These are phyloP conservation scores for Sitta europaea DNA, from an alignment of 2,113 vertebrate genomes.

Conservation along the genomic window DNA sequence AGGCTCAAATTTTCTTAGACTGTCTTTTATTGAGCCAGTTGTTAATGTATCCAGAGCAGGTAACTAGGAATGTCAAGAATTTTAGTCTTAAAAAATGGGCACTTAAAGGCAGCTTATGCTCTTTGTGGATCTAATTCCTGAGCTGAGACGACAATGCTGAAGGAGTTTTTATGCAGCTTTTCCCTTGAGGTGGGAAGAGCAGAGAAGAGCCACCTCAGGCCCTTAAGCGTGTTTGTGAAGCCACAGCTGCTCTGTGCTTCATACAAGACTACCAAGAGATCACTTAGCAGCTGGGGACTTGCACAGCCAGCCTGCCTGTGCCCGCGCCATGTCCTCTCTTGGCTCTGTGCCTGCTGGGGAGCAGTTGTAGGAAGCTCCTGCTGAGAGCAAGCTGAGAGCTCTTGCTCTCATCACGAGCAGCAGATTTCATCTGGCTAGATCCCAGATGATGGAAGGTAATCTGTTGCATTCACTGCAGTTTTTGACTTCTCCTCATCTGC, in stretches of 20 bases:
- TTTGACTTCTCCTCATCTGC: neutral
- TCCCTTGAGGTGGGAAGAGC: neutral
- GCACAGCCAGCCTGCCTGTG: neutral
- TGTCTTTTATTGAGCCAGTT: neutral
- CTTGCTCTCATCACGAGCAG: fast-evolving
- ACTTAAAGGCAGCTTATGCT: neutral
- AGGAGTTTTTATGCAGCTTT: neutral
- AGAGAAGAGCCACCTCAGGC: neutral
- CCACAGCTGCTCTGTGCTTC: neutral
- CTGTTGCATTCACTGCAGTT: neutral
- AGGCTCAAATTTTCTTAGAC: neutral
- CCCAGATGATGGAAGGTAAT: neutral
- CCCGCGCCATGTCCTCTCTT: neutral
- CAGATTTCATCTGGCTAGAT: neutral
- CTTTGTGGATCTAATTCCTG: neutral
- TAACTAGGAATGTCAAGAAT: neutral
- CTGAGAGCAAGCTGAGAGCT: neutral
- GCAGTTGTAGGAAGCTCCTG: neutral
- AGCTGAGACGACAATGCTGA: neutral
- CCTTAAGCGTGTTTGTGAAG: neutral
- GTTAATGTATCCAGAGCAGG: neutral
- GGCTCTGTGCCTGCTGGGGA: neutral
- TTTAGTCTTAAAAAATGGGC: neutral
- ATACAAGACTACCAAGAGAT: neutral
- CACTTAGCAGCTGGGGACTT: neutral